Base-by-base conservation (phyloP, 2,797 vertebrate species). In the Cetoscarus ocellatus region DNA sequence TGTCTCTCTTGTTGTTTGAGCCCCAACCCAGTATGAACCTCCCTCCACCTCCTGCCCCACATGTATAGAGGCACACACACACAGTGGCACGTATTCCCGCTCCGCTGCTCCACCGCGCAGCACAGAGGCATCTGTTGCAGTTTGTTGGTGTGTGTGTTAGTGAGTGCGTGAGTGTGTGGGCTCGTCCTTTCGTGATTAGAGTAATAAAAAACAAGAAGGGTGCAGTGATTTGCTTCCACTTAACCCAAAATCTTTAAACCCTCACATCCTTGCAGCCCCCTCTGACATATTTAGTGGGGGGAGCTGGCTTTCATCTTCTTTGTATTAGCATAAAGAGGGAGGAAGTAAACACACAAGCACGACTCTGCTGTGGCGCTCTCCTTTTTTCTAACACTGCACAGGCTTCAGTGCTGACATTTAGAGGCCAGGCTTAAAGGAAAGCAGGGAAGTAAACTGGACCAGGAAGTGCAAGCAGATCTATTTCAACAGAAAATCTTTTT, bases 211-310 rank as follows among this genome's bases (percentile, higher is more conserved):
- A 61, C 54, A 49, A 44, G 53, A 35, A 40, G 67, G 54, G 57
- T 56, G 53, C 50, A 64, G 75, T 53, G 55, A 73, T 79, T 82
- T 70, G 72, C 62, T 79, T 71, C 73, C 54, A 68, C 81, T 83
- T 81, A 72, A 86, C 75, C 75, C 54, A 81, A 74, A 82, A 86
- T 48, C 55, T 58, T 64, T 53, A 73, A 80, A 73, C 15, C 43
- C 34, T 60, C 5, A 36, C 1, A 0, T 73, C 49, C 54, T 59
- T 6, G 1, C 75, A 66, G 60, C 48, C 39, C 61, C 43, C 73
- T 10, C 60, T 58, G 54, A 56, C 49, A 39, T 49, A 40, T 57
- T 47, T 35, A n/a, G 13, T 18, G 56, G 56, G 11, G 8, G 12
- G 2, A 7, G 35, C 63, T 65, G 61, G 50, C 56, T 78, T 83